A percentile compares a stretch with the other conserved stretches of the same genome.
These are phyloP conservation scores for Chaenodraco wilsoni DNA, from an alignment of 2,797 vertebrate species.

Conservation along the genomic window DNA sequence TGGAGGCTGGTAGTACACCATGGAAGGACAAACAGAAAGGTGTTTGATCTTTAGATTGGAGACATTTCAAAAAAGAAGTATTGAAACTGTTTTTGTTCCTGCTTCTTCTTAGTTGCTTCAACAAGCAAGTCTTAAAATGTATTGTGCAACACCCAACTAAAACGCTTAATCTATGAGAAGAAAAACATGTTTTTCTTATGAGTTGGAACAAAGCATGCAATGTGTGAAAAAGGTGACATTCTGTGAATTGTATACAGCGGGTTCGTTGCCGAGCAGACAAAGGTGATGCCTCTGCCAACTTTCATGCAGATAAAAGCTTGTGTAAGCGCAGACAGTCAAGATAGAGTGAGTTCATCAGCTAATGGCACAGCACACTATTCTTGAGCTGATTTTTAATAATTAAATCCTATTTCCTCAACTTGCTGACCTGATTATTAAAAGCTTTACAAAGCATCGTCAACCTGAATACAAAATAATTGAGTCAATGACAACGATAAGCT, in stretches of 20 bases:
- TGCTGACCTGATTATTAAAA: not conserved
- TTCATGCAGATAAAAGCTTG: not conserved
- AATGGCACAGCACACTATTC: not conserved
- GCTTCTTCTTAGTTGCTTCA: not conserved
- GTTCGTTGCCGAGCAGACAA: too few species aligned
- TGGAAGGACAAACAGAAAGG: conserved; percentile 3
- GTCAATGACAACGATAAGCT: not conserved
- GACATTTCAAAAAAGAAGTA: not conserved
- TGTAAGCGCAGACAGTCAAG: not conserved
- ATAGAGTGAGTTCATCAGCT: not conserved
- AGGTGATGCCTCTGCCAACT: too few species aligned
- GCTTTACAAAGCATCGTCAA: not conserved
- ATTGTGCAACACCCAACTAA: not conserved
- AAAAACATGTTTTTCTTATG: too few species aligned
- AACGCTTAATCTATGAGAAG: too few species aligned
- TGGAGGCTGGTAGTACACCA: not conserved
- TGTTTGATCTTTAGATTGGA: conserved; percentile 3
- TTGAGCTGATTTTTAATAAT: not conserved
- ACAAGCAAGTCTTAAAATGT: not conserved
- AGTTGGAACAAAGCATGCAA: not conserved
- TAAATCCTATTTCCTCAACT: conserved; percentile 8
- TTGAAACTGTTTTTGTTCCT: not conserved
- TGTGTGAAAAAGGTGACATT: not conserved
- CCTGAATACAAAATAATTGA: not conserved
- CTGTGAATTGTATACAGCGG: not conserved